Evolutionary conservation across 2,797 vertebrate genomes (phyloP).

Genomic region (Lagocephalus sceleratus): DNA sequence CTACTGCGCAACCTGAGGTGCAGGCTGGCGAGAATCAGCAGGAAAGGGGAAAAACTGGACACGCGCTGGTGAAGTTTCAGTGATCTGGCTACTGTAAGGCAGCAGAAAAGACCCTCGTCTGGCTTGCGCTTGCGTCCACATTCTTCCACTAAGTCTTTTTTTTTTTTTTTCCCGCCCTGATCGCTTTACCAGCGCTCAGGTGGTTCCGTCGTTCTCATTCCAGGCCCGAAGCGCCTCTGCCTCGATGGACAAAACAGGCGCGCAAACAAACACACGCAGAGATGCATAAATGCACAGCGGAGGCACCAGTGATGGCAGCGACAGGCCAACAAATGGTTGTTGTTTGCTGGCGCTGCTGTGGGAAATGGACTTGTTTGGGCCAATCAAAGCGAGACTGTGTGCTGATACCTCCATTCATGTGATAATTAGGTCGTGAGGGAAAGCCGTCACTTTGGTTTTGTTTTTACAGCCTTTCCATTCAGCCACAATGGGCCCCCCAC

Average conservation of each 20-base stretch:
- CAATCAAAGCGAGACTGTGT: slow-evolving; percentile 56
- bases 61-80: too few species aligned
- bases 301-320: slow-evolving; percentile 42
- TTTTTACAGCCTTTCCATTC: slow-evolving; percentile 45
- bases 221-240: slow-evolving; percentile 42
- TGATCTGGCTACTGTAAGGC: too few species aligned
- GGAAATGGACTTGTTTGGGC: slow-evolving; percentile 66
- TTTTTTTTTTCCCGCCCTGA: slow-evolving; percentile 15
- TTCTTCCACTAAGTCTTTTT: not conserved
- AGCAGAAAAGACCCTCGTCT: too few species aligned
- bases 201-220: slow-evolving; percentile 51
- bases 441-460: slow-evolving; percentile 41
- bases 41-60: slow-evolving; percentile 10
- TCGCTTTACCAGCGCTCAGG: slow-evolving; percentile 42
- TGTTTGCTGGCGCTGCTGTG: slow-evolving; percentile 52
- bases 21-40: slow-evolving; percentile 23
- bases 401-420: slow-evolving; percentile 64
- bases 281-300: slow-evolving; percentile 34
- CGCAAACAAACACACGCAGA: slow-evolving; percentile 33
- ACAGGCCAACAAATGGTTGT: slow-evolving; percentile 43
- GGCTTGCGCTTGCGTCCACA: too few species aligned
- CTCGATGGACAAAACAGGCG: slow-evolving; percentile 56
- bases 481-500: slow-evolving; percentile 19
- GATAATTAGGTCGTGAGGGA: slow-evolving; percentile 59
- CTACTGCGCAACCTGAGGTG: too few species aligned